phyloP scores from a whole-genome alignment of 2,797 vertebrate species.

The Gouania willdenowi region DNA sequence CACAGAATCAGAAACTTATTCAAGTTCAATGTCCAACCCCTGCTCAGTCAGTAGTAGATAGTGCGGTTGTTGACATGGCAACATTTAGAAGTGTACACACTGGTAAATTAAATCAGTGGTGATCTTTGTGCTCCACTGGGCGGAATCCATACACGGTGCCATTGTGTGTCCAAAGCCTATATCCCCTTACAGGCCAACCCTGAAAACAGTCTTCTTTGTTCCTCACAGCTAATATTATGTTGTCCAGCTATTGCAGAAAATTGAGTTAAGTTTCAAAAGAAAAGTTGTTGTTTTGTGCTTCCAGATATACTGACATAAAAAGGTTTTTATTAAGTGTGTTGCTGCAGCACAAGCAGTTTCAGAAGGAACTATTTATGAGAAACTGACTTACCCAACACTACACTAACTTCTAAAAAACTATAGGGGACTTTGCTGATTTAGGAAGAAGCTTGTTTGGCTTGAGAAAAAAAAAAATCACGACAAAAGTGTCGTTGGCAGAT shows the following conservation, averaged over 20 bases:
- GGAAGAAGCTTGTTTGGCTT: too few relatives aligned
- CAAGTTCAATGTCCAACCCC: background rate
- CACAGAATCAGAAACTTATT: too few relatives aligned
- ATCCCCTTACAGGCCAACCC: conserved; percentile 15
- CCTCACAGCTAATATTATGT: conserved; percentile 10
- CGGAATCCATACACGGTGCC: conserved; percentile 29
- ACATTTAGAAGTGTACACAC: conserved; percentile 9
- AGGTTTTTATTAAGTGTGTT: background rate
- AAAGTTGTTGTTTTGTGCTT: conserved; percentile 23
- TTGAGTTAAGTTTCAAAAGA: conserved; percentile 22
- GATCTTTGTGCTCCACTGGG: conserved; percentile 33
- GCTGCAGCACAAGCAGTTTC: background rate
- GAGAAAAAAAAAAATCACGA: too few relatives aligned
- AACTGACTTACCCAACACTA: background rate
- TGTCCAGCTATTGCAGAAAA: conserved; percentile 34
- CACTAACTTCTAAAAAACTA: too few relatives aligned
- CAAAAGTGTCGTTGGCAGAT: too few relatives aligned
- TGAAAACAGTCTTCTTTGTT: conserved; percentile 38
- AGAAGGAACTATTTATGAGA: background rate
- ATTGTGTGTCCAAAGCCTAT: conserved; percentile 47
- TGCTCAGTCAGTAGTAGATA: too few relatives aligned
- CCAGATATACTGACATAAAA: too few relatives aligned
- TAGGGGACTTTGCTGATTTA: too few relatives aligned
- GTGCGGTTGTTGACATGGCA: conserved; percentile 15
- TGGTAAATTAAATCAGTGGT: conserved; percentile 13